phyloP scores from a whole-genome alignment of 2,888 invertebrate genomes.

The Catonia carolina region DNA sequence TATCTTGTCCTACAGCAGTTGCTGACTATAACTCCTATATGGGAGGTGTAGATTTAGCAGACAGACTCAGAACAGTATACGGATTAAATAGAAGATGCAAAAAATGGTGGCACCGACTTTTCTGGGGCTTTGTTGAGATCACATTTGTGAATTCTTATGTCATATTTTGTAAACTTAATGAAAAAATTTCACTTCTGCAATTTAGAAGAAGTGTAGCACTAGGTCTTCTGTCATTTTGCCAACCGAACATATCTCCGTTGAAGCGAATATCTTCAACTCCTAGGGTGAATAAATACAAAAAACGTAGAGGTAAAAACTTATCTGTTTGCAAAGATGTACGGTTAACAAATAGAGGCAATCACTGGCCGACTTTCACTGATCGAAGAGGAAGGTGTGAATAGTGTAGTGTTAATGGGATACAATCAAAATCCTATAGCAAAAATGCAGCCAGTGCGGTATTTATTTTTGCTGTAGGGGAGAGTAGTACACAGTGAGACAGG shows the following conservation, averaged over 20 bases:
- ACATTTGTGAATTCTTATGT: not conserved
- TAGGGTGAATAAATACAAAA: not conserved
- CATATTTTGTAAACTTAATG: not conserved
- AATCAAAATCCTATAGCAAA: too few relatives aligned
- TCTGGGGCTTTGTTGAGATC: not conserved
- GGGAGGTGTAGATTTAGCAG: not conserved
- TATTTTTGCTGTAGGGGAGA: too few relatives aligned
- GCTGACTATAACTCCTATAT: not conserved
- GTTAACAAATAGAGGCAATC: too few relatives aligned
- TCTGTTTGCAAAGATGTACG: not conserved
- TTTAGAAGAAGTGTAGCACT: not conserved
- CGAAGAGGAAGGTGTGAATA: too few relatives aligned
- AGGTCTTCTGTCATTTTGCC: not conserved
- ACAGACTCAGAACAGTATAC: not conserved
- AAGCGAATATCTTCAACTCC: not conserved
- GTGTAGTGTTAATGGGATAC: too few relatives aligned
- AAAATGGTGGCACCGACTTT: constrained; percentile 1
- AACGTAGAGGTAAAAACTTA: not conserved
- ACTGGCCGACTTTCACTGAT: too few relatives aligned
- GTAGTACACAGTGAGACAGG: too few relatives aligned
- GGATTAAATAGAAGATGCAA: not conserved
- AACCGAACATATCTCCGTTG: not conserved
- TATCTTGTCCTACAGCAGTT: not conserved
- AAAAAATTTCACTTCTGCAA: not conserved
- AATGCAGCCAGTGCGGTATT: too few relatives aligned